A percentile compares a stretch with the other conserved stretches of the same genome.
Evolutionary conservation across 1,140 invertebrate species (phyloP).

Genomic region (Notospermus geniculatus): DNA sequence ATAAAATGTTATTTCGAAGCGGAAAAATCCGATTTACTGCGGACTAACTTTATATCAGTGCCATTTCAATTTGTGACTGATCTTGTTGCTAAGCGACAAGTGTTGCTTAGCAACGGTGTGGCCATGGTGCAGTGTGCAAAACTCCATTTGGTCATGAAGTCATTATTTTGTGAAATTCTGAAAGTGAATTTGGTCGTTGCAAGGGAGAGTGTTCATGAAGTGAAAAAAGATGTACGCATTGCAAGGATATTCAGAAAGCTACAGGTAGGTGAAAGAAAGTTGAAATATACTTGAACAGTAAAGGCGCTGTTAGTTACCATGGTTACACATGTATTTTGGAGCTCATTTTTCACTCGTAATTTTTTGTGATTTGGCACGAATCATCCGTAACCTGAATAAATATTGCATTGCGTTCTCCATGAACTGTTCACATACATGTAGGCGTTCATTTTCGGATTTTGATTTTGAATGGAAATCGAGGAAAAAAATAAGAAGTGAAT

Average conservation of each 20-base stretch:
- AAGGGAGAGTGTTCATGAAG: background rate
- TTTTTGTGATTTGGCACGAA: too few species aligned
- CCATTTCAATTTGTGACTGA: slow-evolving; percentile 25
- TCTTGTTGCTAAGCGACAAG: slow-evolving; percentile 26
- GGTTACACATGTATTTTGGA: too few species aligned
- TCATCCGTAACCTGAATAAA: too few species aligned
- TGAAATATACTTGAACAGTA: too few species aligned
- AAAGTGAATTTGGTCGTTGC: slow-evolving; percentile 15
- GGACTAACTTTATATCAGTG: slow-evolving; percentile 17
- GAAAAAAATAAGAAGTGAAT: too few species aligned
- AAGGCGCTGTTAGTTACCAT: too few species aligned
- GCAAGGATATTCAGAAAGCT: slow-evolving; percentile 16
- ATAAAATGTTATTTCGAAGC: slow-evolving; percentile 22
- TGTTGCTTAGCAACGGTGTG: slow-evolving; percentile 26
- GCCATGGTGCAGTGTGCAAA: slow-evolving; percentile 25
- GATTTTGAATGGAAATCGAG: too few species aligned
- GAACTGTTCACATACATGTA: too few species aligned
- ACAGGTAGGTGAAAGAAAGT: slow-evolving; percentile 23
- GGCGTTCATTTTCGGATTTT: too few species aligned
- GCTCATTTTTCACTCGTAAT: too few species aligned
- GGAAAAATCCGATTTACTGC: background rate
- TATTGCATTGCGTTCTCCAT: too few species aligned
- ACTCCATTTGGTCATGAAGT: slow-evolving; percentile 20
- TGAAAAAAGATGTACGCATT: slow-evolving; percentile 20
- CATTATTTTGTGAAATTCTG: slow-evolving; percentile 23